phyloP scores from a whole-genome alignment of 2,888 invertebrate species.

The Macaria liturata region DNA sequence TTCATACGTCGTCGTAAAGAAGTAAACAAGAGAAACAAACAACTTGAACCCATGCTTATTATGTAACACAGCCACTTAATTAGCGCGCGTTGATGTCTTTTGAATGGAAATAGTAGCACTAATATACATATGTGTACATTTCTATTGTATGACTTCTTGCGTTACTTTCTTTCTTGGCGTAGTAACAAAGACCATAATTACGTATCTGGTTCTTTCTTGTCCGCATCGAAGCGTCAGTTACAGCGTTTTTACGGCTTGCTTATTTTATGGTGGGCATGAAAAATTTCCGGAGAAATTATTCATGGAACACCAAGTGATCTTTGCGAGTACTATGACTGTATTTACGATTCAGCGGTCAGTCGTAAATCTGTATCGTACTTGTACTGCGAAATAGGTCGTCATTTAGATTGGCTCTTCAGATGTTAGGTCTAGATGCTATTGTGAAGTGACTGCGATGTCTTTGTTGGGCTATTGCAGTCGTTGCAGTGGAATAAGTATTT shows the following conservation, averaged over 20 bases:
- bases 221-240: slow-evolving; percentile 1
- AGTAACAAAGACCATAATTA: neutral
- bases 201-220: neutral
- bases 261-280: slow-evolving; percentile 2
- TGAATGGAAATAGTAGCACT: slow-evolving; percentile 1
- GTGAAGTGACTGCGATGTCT: slow-evolving; percentile 8
- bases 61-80: neutral
- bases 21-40: no score
- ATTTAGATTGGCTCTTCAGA: slow-evolving; percentile 52
- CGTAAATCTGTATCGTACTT: slow-evolving; percentile 58
- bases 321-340: slow-evolving; percentile 40
- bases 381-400: slow-evolving; percentile 60
- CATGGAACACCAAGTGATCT: slow-evolving; percentile 35
- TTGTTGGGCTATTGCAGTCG: slow-evolving; percentile 6
- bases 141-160: neutral
- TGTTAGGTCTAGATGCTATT: slow-evolving; percentile 1
- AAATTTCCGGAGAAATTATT: slow-evolving; percentile 32
- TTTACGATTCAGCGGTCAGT: slow-evolving; percentile 48
- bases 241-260: slow-evolving; percentile 8
- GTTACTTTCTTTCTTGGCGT: neutral
- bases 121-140: neutral
- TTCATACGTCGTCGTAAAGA: no score
- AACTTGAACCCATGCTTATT: no score
- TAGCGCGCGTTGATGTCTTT: slow-evolving; percentile 17
- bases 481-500: neutral